A percentile compares a stretch with the other conserved stretches of the same genome.
Evolutionary conservation across 2,888 invertebrate genomes (phyloP).

Genomic region (Meta bourneti): DNA sequence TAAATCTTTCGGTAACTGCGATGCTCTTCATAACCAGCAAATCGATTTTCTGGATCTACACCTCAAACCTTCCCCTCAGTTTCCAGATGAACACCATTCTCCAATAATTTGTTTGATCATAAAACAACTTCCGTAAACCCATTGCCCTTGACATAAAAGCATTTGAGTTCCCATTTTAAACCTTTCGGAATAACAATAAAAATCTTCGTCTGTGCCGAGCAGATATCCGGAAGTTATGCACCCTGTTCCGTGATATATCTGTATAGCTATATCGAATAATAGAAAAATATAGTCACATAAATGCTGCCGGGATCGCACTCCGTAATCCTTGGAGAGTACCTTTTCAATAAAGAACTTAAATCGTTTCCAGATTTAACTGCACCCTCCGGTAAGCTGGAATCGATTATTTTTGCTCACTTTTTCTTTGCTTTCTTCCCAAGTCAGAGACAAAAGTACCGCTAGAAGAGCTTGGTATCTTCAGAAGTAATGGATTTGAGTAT

Average conservation of each 20-base stretch:
- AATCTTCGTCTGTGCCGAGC: constrained; percentile 23
- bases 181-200: constrained; percentile 48
- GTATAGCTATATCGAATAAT: constrained; percentile 23
- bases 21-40: neutral
- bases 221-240: constrained; percentile 56
- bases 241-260: constrained; percentile 21
- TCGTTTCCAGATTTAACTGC: constrained; percentile 66
- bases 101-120: constrained; percentile 25
- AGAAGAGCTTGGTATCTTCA: too few species aligned
- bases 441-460: neutral
- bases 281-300: constrained; percentile 65
- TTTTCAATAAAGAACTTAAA: constrained; percentile 65
- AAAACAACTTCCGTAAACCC: constrained; percentile 15
- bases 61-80: neutral
- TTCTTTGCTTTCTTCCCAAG: neutral
- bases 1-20: too few species aligned
- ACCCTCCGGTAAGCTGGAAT: constrained; percentile 44
- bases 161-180: constrained; percentile 42
- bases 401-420: constrained; percentile 24
- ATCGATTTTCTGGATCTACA: neutral
- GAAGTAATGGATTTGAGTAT: too few species aligned
- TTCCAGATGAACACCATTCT: neutral
- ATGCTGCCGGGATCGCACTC: constrained; percentile 27
- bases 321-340: constrained; percentile 50
- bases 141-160: neutral